These are phyloP conservation scores for Malurus melanocephalus DNA, from an alignment of 2,113 vertebrate species.

Conservation along the genomic window DNA sequence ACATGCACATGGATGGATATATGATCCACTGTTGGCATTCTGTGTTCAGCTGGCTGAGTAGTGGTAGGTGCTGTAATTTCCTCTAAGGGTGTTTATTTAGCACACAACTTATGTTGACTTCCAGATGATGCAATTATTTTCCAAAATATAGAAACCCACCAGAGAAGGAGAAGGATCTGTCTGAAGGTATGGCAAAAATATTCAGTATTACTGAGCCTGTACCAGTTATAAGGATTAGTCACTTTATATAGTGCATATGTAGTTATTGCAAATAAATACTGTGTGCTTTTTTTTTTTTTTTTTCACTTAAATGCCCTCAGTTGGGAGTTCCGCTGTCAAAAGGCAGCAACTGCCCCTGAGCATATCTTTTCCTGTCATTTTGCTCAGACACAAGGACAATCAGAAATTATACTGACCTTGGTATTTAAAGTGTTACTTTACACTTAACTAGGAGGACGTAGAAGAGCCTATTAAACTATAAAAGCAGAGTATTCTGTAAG, in stretches of 20 bases:
- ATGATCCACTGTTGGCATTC: neutral
- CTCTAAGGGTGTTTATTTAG: neutral
- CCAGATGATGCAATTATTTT: neutral
- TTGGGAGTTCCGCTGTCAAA: neutral
- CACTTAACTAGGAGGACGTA: neutral
- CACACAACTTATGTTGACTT: neutral
- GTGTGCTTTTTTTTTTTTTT: neutral
- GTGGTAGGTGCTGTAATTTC: neutral
- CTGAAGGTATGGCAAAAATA: neutral
- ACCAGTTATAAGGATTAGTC: neutral
- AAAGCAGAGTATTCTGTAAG: neutral
- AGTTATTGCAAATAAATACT: neutral
- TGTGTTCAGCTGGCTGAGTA: neutral
- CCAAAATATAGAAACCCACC: neutral
- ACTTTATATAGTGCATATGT: neutral
- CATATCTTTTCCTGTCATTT: neutral
- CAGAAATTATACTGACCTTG: neutral
- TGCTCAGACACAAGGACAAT: neutral
- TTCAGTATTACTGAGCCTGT: neutral
- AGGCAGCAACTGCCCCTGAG: neutral
- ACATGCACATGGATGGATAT: rapidly evolving
- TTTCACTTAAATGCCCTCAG: neutral
- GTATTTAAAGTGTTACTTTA: neutral
- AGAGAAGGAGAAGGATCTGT: neutral
- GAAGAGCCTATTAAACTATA: neutral